Percentiles rank a stretch among this genome's conserved stretches.
Evolutionary conservation across 2,113 vertebrate species (phyloP).

Genomic region (Istiophorus platypterus): DNA sequence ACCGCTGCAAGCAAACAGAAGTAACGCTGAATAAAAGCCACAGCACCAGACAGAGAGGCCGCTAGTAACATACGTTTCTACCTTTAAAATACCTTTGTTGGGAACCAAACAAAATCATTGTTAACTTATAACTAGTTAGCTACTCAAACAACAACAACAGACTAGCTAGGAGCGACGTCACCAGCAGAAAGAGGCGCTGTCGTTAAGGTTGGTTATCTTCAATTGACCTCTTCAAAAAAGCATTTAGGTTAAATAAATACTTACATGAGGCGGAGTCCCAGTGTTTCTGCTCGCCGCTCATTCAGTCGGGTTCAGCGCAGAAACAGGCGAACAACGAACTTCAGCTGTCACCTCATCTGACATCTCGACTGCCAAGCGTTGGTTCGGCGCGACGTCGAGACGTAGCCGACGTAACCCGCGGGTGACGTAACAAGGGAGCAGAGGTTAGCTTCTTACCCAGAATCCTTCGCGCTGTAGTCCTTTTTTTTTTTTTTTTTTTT

Average conservation of each 20-base stretch:
- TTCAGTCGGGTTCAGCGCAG: neutral
- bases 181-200: neutral
- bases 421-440: conserved; percentile 1
- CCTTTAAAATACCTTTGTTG: neutral
- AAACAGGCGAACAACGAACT: neutral
- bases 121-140: conserved; percentile 4
- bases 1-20: neutral
- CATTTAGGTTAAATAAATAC: neutral
- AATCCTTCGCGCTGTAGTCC: conserved; percentile 63
- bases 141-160: neutral
- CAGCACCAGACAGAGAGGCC: fast-evolving
- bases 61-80: neutral
- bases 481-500: conserved; percentile 4
- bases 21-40: fast-evolving
- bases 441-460: conserved; percentile 37
- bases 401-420: neutral
- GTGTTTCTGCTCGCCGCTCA: neutral
- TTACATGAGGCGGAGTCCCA: neutral
- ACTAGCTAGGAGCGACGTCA: neutral
- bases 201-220: fast-evolving
- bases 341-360: neutral
- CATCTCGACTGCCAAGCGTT: neutral
- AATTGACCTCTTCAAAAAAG: fast-evolving
- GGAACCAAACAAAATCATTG: neutral
- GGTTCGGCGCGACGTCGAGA: conserved; percentile 8